Evolutionary conservation across 2,113 vertebrate genomes (phyloP).

Genomic region (Phylloscopus whistleri): DNA sequence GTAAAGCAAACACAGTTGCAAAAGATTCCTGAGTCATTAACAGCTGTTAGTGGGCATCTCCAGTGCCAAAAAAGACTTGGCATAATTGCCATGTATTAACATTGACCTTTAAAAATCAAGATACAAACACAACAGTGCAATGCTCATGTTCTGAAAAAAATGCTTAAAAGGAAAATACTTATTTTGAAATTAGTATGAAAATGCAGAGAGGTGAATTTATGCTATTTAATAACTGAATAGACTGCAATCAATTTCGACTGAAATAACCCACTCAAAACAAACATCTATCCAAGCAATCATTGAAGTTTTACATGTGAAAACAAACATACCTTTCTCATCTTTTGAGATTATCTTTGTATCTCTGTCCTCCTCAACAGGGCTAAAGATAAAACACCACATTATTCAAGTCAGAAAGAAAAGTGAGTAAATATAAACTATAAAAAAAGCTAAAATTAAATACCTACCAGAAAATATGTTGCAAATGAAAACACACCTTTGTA

Average conservation of each 20-base stretch:
- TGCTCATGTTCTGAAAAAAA: not conserved
- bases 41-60: not conserved
- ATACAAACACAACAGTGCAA: not conserved
- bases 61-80: not conserved
- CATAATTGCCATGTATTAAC: not conserved
- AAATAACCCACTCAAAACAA: not conserved
- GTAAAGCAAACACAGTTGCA: not conserved
- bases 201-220: not conserved
- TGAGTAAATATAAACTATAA: not conserved
- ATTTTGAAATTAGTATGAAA: not conserved
- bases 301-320: not conserved
- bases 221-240: not conserved
- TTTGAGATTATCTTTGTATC: conserved; percentile 80
- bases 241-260: not conserved
- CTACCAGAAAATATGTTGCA: conserved; percentile 73
- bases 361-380: conserved; percentile 82
- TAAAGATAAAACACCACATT: conserved; percentile 80
- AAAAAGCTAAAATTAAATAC: conserved; percentile 71
- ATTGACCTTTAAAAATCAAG: not conserved
- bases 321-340: conserved; percentile 89
- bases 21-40: not conserved
- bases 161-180: not conserved
- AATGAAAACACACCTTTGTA: conserved; percentile 29
- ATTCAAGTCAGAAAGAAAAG: conserved; percentile 42
- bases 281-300: not conserved